Evolutionary conservation across 2,888 invertebrate genomes (phyloP).

Genomic region (Lasiommata megera): DNA sequence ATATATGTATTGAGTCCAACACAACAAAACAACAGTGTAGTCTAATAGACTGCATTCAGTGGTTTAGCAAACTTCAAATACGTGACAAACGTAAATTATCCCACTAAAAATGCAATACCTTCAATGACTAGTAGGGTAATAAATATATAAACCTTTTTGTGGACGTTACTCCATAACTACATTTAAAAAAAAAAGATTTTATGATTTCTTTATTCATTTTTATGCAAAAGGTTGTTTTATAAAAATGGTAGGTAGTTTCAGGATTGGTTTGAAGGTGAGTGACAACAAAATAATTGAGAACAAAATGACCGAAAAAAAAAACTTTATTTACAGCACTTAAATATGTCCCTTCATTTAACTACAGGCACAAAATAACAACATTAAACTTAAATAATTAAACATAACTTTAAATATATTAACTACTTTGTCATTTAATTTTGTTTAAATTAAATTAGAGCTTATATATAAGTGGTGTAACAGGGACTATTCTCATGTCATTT

Average conservation of each 20-base stretch:
- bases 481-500: background rate
- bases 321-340: slow-evolving; percentile 57
- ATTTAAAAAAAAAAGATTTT: no score
- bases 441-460: slow-evolving; percentile 24
- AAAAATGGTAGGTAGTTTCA: background rate
- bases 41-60: no score
- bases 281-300: slow-evolving; percentile 19
- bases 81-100: no score
- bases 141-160: no score
- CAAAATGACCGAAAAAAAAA: slow-evolving; percentile 25
- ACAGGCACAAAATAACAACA: slow-evolving; percentile 23
- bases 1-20: no score
- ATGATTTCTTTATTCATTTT: no score
- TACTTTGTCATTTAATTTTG: slow-evolving; percentile 42
- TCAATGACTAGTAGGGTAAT: no score
- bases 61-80: no score
- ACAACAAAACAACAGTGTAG: no score
- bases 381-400: slow-evolving; percentile 11
- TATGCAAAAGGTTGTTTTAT: no score
- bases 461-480: background rate
- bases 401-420: slow-evolving; percentile 27
- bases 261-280: background rate
- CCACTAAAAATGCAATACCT: no score
- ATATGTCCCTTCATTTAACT: slow-evolving; percentile 54
- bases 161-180: no score